These are phyloP conservation scores for Trissolcus basalis DNA, from an alignment of 1,140 invertebrate species.

Conservation along the genomic window DNA sequence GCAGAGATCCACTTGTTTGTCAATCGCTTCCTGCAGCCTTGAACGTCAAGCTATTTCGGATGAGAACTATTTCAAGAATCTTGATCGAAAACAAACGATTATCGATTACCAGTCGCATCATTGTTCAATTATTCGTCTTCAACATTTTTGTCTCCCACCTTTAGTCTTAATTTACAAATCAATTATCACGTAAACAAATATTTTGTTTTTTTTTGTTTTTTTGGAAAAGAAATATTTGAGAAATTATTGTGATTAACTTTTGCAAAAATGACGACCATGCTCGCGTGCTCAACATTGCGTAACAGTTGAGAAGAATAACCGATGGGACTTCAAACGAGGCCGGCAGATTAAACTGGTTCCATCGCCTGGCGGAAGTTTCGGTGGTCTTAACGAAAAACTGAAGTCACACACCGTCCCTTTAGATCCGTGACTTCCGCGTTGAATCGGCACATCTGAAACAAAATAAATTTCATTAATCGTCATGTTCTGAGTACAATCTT, in stretches of 20 bases:
- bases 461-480: background rate
- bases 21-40: constrained; percentile 68
- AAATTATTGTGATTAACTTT: background rate
- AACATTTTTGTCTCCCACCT: too few relatives aligned
- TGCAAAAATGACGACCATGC: background rate
- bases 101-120: constrained; percentile 30
- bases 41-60: constrained; percentile 66
- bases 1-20: constrained; percentile 64
- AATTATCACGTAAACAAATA: too few relatives aligned
- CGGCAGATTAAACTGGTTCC: constrained; percentile 43
- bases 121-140: too few relatives aligned
- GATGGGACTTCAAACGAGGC: constrained; percentile 14
- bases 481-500: too few relatives aligned
- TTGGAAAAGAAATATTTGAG: background rate
- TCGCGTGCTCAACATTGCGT: constrained; percentile 34
- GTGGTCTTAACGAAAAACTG: constrained; percentile 7
- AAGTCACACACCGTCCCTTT: constrained; percentile 28
- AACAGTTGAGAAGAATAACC: constrained; percentile 10
- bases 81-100: constrained; percentile 38
- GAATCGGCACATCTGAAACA: constrained; percentile 6
- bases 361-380: constrained; percentile 33
- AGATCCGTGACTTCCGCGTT: constrained; percentile 36
- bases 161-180: too few relatives aligned
- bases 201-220: too few relatives aligned
- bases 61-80: constrained; percentile 43